phyloP scores from a whole-genome alignment of 2,888 invertebrate genomes.

The Aleiodes testaceus region DNA sequence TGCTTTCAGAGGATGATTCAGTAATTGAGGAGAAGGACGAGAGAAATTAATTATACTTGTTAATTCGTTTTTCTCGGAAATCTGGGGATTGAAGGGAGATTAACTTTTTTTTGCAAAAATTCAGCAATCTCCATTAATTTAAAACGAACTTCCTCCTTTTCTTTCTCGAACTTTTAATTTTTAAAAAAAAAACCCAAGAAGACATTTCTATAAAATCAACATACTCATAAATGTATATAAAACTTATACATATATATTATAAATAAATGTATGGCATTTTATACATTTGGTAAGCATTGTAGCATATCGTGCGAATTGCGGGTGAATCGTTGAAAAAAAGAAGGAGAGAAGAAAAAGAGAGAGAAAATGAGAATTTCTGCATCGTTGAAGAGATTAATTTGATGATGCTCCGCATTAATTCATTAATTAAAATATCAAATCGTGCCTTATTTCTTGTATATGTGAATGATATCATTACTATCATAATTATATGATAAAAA shows the following conservation, averaged over 20 bases:
- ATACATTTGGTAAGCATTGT: constrained; percentile 68
- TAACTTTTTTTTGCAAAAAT: too few relatives aligned
- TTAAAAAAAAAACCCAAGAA: too few relatives aligned
- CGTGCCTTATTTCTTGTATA: constrained; percentile 69
- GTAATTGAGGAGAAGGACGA: too few relatives aligned
- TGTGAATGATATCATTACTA: constrained; percentile 60
- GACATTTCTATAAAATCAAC: constrained; percentile 44
- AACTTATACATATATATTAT: constrained; percentile 53
- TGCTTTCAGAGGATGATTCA: too few relatives aligned
- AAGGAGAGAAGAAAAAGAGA: background rate
- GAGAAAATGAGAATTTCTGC: constrained; percentile 16
- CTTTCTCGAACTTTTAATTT: background rate
- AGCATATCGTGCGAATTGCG: constrained; percentile 64
- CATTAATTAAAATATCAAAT: constrained; percentile 65
- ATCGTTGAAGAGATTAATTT: constrained; percentile 35
- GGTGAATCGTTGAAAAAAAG: background rate
- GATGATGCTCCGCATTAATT: constrained; percentile 51
- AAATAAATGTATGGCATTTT: constrained; percentile 65
- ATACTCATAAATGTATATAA: constrained; percentile 60
- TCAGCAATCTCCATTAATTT: background rate
- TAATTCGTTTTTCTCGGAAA: too few relatives aligned
- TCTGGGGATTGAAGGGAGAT: too few relatives aligned
- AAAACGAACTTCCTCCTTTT: background rate
- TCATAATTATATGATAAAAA: constrained; percentile 57
- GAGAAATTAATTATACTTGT: too few relatives aligned